A percentile compares a stretch with the other conserved stretches of the same genome.
These are phyloP conservation scores for Thalassophryne amazonica DNA, from an alignment of 2,797 vertebrate genomes.

Conservation along the genomic window DNA sequence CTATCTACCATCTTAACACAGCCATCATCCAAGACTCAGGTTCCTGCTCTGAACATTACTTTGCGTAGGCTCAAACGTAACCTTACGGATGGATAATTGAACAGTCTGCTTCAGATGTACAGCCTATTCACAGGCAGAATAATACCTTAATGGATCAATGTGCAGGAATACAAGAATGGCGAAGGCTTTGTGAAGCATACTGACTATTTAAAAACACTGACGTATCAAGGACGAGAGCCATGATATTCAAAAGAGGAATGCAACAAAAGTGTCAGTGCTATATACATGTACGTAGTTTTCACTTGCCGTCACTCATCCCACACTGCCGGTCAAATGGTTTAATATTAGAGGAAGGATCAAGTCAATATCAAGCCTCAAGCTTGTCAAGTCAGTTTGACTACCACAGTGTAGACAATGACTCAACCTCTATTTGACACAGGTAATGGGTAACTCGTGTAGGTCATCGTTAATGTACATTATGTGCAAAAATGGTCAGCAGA, in stretches of 20 bases:
- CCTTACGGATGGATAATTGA: conserved; percentile 27
- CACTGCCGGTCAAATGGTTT: too few species aligned
- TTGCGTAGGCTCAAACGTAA: conserved; percentile 24
- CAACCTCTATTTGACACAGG: too few species aligned
- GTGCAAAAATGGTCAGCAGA: too few species aligned
- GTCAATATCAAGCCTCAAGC: too few species aligned
- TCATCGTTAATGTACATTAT: too few species aligned
- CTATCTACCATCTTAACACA: conserved; percentile 57
- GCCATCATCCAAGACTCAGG: conserved; percentile 50
- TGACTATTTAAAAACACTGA: conserved; percentile 23
- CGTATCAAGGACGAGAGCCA: conserved; percentile 29
- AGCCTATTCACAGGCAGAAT: conserved; percentile 24
- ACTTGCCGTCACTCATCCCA: too few species aligned
- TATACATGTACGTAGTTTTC: too few species aligned
- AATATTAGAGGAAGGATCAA: too few species aligned
- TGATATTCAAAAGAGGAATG: not conserved
- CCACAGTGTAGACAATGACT: too few species aligned
- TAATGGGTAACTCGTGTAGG: too few species aligned
- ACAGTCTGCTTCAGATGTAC: conserved; percentile 14
- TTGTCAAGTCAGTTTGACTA: too few species aligned
- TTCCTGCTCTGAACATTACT: conserved; percentile 39
- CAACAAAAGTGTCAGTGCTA: too few species aligned
- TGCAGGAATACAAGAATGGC: conserved; percentile 7
- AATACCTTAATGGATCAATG: conserved; percentile 24
- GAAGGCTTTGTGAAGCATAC: conserved; percentile 4